Evolutionary conservation across 2,888 invertebrate species (phyloP), one percentile per base, ranked within the genome.

Genomic region (Beris morrisii): DNA sequence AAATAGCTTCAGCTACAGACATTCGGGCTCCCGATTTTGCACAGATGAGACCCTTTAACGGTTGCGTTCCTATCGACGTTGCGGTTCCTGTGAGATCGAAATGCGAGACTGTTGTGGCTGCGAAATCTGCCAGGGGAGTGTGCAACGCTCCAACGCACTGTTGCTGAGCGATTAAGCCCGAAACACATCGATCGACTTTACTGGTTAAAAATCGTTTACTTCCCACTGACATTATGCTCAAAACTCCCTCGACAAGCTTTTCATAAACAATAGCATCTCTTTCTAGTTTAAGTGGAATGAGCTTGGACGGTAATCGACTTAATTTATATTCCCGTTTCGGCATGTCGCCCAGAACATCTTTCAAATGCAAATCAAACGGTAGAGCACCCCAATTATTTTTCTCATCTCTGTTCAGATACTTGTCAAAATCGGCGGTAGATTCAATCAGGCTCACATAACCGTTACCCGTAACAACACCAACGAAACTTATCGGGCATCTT

Each of bases 121-220:
- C 97, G 68, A 92, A 96, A 81, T 99, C 96, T 0, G 97, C 93
- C 4, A 98, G 82, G 0, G 99, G 98, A 0, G 96, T 95, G 79
- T 98, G 98, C 0, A 98, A 82, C 0, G 97, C 97, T 0, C 99
- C 98, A 30, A 98, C 95, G 78, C 98, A 98, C 79, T 99, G 99
- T 76, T 99, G 98, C 79, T 97, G 97, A 0, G 95, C 98, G 66
- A 98, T 87, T 13, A 98, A 83, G 1, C 98, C 98, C 2, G 95
- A 91, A 7, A 98, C 97, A 77, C 96, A 97, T 50, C 97, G 86
- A 78, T 93, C 93, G 13, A 97, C 97, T 85, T 97, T 97, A 76
- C 92, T 97, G 0, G 96, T 97, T 50, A 97, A 84, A 77, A 93
- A 97, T 72, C 97, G 85, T 80, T 99, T 99, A 79, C 97, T 96